A percentile compares a stretch with the other conserved stretches of the same genome.
phyloP scores from a whole-genome alignment of 2,888 invertebrate species.

The Callinectes sapidus region DNA sequence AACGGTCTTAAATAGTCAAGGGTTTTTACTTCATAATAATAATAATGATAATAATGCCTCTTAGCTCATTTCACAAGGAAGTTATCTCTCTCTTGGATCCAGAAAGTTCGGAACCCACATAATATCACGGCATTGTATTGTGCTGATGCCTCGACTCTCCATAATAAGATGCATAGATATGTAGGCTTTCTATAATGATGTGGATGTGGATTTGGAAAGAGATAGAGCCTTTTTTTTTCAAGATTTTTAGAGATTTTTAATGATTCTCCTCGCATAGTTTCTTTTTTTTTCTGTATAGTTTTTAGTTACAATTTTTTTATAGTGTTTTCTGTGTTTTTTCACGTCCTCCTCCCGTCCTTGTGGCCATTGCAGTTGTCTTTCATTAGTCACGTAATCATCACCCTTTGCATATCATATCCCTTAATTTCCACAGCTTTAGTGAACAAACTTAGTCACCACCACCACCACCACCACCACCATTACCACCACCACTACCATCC shows the following conservation, averaged over 20 bases:
- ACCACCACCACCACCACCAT: no score
- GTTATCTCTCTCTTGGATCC: background rate
- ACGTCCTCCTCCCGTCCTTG: background rate
- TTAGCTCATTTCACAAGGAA: conserved; percentile 5
- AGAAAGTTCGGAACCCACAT: background rate
- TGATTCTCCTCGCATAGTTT: background rate
- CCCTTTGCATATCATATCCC: background rate
- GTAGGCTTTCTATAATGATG: background rate
- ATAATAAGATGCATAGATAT: background rate
- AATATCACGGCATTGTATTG: background rate
- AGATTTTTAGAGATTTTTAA: background rate
- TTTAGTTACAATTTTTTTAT: background rate
- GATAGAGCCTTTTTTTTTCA: background rate
- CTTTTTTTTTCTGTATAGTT: background rate
- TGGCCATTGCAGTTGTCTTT: conserved; percentile 20
- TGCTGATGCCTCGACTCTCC: background rate
- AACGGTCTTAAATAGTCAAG: conserved; percentile 13
- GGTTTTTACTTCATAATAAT: conserved; percentile 29
- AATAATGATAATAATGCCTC: conserved; percentile 14
- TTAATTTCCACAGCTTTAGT: background rate
- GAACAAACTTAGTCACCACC: background rate
- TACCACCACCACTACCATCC: background rate
- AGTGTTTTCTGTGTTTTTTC: background rate
- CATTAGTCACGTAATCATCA: background rate
- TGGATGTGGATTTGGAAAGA: background rate